Conservation (phyloP, 2,797 vertebrate species). For the Chaetodon trifasciatus region DNA sequence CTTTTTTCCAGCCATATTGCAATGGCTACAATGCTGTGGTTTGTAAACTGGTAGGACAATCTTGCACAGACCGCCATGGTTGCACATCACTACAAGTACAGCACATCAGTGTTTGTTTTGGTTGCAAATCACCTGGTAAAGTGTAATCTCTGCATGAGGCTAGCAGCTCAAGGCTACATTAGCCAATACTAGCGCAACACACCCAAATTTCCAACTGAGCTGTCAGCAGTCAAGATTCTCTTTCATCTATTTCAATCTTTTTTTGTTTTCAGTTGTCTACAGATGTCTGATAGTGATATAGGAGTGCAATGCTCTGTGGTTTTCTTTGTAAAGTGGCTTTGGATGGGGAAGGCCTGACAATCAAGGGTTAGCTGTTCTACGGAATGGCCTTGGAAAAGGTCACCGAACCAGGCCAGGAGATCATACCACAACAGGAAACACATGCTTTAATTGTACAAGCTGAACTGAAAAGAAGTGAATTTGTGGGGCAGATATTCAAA, state of each 20-base stretch:
- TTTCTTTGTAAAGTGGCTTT: neutral
- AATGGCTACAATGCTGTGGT: neutral
- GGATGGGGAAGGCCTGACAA: neutral
- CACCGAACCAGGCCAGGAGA: too few species aligned
- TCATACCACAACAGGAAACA: too few species aligned
- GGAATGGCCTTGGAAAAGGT: neutral
- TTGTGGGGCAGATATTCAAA: neutral
- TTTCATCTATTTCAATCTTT: neutral
- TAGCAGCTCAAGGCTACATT: neutral
- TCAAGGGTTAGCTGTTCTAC: neutral
- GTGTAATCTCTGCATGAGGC: neutral
- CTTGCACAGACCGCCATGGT: neutral
- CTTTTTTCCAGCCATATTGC: neutral
- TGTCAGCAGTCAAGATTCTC: neutral
- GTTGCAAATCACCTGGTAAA: neutral
- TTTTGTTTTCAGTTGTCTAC: neutral
- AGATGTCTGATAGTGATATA: too few species aligned
- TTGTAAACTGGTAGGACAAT: neutral
- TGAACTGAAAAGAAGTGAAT: neutral
- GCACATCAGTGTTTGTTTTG: conserved; percentile 1
- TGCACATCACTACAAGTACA: neutral
- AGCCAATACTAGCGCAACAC: too few species aligned
- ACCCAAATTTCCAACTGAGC: too few species aligned
- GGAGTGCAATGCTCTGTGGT: neutral
- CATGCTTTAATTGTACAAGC: too few species aligned